phyloP scores from a whole-genome alignment of 2,888 invertebrate genomes.

The Blera fallax region DNA sequence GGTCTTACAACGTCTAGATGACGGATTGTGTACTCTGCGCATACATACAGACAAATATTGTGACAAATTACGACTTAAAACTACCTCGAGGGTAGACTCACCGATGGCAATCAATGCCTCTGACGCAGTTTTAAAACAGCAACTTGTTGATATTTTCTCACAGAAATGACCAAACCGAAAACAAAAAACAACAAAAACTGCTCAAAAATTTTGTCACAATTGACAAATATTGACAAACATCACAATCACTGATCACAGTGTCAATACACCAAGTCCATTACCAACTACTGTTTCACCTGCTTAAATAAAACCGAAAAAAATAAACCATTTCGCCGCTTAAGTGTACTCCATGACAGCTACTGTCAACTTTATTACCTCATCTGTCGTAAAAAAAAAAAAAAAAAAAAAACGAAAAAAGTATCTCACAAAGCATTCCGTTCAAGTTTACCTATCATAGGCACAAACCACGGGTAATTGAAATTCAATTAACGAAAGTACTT shows the following conservation, averaged over 20 bases:
- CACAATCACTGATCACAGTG: conserved; percentile 21
- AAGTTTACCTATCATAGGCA: conserved; percentile 3
- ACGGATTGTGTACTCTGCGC: too few species aligned
- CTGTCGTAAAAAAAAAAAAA: conserved; percentile 9
- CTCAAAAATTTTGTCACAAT: neutral
- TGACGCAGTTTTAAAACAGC: too few species aligned
- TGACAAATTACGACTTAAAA: too few species aligned
- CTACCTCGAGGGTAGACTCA: too few species aligned
- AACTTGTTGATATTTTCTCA: too few species aligned
- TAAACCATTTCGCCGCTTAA: conserved; percentile 7
- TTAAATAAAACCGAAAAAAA: conserved; percentile 19
- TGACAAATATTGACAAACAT: conserved; percentile 26
- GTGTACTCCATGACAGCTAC: conserved; percentile 2
- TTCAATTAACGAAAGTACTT: conserved; percentile 56
- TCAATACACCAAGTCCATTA: conserved; percentile 41
- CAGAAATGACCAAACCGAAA: too few species aligned
- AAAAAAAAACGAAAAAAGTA: neutral
- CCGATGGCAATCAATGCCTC: too few species aligned
- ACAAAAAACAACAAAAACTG: neutral
- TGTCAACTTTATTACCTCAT: conserved; percentile 41
- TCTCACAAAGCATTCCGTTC: neutral
- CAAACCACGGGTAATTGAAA: conserved; percentile 41
- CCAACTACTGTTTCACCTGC: conserved; percentile 49
- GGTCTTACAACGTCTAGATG: too few species aligned
- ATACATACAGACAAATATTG: too few species aligned